Base-by-base conservation (phyloP, 2,113 vertebrate species). In the Erinaceus europaeus region DNA sequence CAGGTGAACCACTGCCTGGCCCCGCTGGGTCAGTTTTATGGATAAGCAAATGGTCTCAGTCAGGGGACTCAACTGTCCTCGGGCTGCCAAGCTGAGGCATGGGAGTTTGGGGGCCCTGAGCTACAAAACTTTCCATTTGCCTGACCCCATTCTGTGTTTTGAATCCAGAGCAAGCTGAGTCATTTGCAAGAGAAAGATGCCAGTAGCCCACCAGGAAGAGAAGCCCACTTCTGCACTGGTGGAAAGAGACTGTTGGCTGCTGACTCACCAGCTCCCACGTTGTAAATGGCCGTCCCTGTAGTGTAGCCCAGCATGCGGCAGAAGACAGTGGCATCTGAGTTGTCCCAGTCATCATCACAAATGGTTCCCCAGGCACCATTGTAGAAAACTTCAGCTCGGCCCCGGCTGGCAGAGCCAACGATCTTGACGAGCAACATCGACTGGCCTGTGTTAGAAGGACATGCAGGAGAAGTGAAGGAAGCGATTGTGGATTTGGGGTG, bases 281-380 rank as follows among this genome's bases (percentile, higher is more conserved):
- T 93, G 88, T 32, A 95, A 59, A 59, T 0, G 0, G 32, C 0
- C 1, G 1, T 0, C 0, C 91, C 96, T 0, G 0, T 13, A 2
- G 2, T 79, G 94, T 94, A 98, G 2, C 98, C 98, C 84, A 99
- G 32, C 98, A 99, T 99, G 53, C 82, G 96, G 91, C 98, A 99
- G 94, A 98, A 93, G 5, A 99, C 98, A 0, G 1, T 34, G 4
- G 93, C 97, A 3, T 98, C 98, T 0, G 12, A 0, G 0, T 0
- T 0, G n/a, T 92, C 91, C 94, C 98, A 99, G n/a, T 0, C 1
- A 4, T 99, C 98, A 0, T 98, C 98, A 42, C 98, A 99, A 23
- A 99, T 96, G 0, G 98, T 99, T 3, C 98, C 98, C 98, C 98
- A 99, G 6, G 2, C 0, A 0, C 86, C 76, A 0, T 88, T 0